These are phyloP conservation scores for Chrysochloris asiatica DNA, from an alignment of 2,113 vertebrate genomes.

Conservation along the genomic window DNA sequence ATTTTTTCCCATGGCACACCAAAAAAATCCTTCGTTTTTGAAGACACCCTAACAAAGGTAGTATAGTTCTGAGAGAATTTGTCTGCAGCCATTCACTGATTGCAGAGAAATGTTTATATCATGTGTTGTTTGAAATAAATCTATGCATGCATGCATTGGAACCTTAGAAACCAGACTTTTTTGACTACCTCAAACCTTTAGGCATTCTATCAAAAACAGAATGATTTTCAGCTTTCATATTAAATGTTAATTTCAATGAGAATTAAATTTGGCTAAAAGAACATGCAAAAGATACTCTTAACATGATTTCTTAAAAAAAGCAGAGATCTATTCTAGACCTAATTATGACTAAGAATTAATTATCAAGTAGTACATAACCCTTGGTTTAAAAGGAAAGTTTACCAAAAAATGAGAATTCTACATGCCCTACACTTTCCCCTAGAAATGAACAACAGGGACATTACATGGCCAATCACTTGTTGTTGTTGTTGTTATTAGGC, in stretches of 20 bases:
- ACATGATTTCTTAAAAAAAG: slow-evolving; percentile 36
- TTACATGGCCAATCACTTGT: background rate
- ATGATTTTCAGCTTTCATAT: background rate
- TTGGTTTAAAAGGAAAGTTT: slow-evolving; percentile 34
- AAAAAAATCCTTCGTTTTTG: no score
- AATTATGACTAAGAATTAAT: slow-evolving; percentile 34
- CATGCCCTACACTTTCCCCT: background rate
- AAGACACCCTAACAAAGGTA: no score
- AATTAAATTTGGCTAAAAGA: slow-evolving; percentile 28
- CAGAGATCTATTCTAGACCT: background rate
- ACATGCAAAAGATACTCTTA: background rate
- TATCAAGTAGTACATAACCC: background rate
- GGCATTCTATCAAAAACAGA: background rate
- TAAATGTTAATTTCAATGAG: slow-evolving; percentile 24
- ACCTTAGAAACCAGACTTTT: no score
- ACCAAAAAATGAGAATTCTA: slow-evolving; percentile 32
- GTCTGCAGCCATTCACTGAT: no score
- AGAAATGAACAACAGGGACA: background rate
- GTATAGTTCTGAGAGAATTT: no score
- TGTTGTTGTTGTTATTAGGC: no score
- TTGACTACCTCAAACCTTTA: no score
- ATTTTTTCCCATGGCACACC: no score
- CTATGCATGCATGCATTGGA: no score
- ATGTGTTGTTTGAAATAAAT: no score
- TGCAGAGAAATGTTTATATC: no score